Evolutionary conservation across 1,140 invertebrate genomes (phyloP).

Genomic region (Drosophila dunni): DNA sequence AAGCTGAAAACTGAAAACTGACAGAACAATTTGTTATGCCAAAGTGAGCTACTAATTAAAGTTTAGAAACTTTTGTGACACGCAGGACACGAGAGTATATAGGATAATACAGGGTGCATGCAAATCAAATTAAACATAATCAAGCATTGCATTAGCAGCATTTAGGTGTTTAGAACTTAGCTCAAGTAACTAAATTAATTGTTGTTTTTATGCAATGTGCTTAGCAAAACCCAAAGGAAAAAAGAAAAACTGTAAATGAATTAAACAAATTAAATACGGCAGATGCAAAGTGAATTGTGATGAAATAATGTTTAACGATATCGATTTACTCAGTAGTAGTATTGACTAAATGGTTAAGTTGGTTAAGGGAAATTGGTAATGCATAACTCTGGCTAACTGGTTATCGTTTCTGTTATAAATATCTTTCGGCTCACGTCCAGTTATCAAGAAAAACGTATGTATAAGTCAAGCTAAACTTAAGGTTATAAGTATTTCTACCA

Average conservation of each 20-base stretch:
- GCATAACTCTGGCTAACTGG: neutral
- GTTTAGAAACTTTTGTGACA: constrained; percentile 10
- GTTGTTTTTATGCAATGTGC: constrained; percentile 40
- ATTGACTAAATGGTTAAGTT: constrained; percentile 25
- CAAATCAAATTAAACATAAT: constrained; percentile 34
- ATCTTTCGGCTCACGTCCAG: constrained; percentile 31
- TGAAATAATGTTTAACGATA: constrained; percentile 60
- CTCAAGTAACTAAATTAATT: constrained; percentile 41
- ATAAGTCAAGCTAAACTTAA: constrained; percentile 16
- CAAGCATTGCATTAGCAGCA: constrained; percentile 20
- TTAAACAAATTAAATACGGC: constrained; percentile 55
- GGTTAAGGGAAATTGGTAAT: neutral
- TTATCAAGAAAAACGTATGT: constrained; percentile 15
- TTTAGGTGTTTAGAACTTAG: constrained; percentile 29
- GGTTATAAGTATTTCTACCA: constrained; percentile 15
- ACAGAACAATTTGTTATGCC: constrained; percentile 55
- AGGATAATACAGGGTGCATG: constrained; percentile 77
- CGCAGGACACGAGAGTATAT: constrained; percentile 29
- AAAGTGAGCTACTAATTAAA: constrained; percentile 44
- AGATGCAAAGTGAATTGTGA: constrained; percentile 84
- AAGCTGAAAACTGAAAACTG: constrained; percentile 30
- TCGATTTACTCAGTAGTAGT: constrained; percentile 27
- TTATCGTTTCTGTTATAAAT: constrained; percentile 17
- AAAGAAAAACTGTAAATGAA: constrained; percentile 58
- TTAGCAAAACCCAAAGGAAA: constrained; percentile 41